Evolutionary conservation across 2,113 vertebrate genomes (phyloP).

Genomic region (Pituophis catenifer): DNA sequence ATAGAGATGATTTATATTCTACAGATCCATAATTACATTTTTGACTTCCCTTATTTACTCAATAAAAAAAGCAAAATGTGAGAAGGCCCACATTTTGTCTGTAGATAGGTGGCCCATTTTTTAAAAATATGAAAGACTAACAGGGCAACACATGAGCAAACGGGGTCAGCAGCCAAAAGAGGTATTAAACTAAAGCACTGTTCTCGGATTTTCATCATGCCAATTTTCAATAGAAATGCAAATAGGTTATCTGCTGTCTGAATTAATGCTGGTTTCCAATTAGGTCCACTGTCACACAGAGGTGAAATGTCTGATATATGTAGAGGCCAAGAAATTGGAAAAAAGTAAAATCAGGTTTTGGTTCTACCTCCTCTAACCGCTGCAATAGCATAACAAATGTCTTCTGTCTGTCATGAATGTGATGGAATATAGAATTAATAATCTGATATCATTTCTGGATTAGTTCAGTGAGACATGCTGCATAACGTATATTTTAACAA

Average conservation of each 20-base stretch:
- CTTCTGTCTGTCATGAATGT: background rate
- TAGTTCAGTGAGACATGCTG: rapidly evolving
- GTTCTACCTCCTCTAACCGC: background rate
- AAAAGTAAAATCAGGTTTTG: conserved; percentile 17
- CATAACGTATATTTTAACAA: background rate
- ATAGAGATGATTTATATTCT: conserved; percentile 31
- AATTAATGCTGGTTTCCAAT: conserved; percentile 45
- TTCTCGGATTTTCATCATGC: conserved; percentile 30
- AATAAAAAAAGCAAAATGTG: conserved; percentile 30
- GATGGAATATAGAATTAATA: background rate
- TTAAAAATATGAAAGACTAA: background rate
- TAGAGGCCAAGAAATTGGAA: background rate
- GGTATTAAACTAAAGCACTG: background rate
- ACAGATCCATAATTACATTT: conserved; percentile 26
- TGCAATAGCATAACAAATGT: background rate
- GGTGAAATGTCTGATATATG: conserved; percentile 16
- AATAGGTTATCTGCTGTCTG: conserved; percentile 31
- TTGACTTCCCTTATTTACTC: conserved; percentile 29
- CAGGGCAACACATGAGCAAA: background rate
- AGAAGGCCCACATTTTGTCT: background rate
- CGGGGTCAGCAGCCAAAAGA: conserved; percentile 31
- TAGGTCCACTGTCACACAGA: background rate
- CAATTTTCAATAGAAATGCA: conserved; percentile 51
- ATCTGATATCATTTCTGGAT: background rate
- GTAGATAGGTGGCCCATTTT: conserved; percentile 18